Evolutionary conservation across 1,140 invertebrate species (phyloP), one percentile per base, ranked within the genome.

Genomic region (Drosophila mauritiana): DNA sequence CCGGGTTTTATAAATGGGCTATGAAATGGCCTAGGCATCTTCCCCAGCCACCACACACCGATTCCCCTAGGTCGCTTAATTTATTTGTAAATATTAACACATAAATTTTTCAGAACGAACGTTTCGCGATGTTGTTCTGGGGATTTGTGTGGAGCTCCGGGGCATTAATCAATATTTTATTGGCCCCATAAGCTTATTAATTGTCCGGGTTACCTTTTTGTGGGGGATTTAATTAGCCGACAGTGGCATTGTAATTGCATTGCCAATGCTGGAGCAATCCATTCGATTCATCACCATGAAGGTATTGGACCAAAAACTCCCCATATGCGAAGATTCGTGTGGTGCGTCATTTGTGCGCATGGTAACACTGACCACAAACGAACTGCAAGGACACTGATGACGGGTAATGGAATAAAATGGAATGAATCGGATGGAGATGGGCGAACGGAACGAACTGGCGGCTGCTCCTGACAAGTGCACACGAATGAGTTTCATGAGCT

Each of bases 61-160:
- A 11, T 11, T 5, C 15, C 15, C 31, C 13, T 31, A n/a, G 27
- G 45, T 31, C 67, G 52, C 72, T 64, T 81, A 80, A 80, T 80
- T 80, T 76, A 80, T 80, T 65, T 80, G 78, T 80, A 80, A 76
- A 80, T 80, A 80, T 80, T 64, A 81, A 81, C 72, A 75, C 72
- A 80, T 76, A 72, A 80, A 77, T 80, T 59, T 56, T 65, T 80
- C 46, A 55, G 63, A 31, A 59, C 59, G 36, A 68, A 62, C 55
- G 76, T 36, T 80, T 49, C 43, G 65, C 46, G 15, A 42, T 58
- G 34, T 55, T 54, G 42, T 46, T 45, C 49, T 5, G 45, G 76
- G 76, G 58, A 78, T 59, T 72, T 78, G 53, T 56, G 68, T 59
- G 46, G 17, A 55, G 42, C 67, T 36, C 45, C 39, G 36, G 51